Evolutionary conservation across 2,113 vertebrate genomes (phyloP).

Genomic region (Mesocricetus auratus): DNA sequence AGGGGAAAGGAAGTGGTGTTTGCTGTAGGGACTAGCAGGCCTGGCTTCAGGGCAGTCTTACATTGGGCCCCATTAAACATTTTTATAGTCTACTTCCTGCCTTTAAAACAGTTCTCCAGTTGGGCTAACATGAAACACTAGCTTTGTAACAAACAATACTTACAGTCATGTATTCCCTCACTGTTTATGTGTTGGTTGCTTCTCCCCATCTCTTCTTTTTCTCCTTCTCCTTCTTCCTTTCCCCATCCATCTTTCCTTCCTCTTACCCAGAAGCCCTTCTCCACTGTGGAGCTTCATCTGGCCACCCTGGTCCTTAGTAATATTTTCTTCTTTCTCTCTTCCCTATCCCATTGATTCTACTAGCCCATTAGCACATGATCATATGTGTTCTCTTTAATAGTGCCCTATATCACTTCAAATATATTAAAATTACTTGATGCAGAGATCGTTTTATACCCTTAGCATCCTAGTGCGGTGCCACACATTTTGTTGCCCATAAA

Average conservation of each 20-base stretch:
- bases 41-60: slow-evolving; percentile 21
- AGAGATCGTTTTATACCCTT: background rate
- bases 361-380: background rate
- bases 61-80: slow-evolving; percentile 1
- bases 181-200: slow-evolving; percentile 41
- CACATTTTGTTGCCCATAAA: slow-evolving; percentile 23
- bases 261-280: slow-evolving; percentile 24
- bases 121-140: background rate
- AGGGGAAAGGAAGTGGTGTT: slow-evolving; percentile 7
- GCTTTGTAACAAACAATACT: slow-evolving; percentile 15
- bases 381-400: slow-evolving; percentile 3
- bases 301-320: background rate
- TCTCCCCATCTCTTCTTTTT: background rate
- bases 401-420: background rate
- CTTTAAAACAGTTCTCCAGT: slow-evolving; percentile 3
- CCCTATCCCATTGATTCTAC: background rate
- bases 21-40: background rate
- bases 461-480: background rate
- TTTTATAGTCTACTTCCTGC: background rate
- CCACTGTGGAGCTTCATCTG: background rate
- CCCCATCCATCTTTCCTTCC: background rate
- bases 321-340: slow-evolving; percentile 36
- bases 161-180: slow-evolving; percentile 16
- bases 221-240: background rate
- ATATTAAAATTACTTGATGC: background rate